Percentiles rank a stretch among this genome's conserved stretches.
These are phyloP conservation scores for Drosophila quinaria DNA, from an alignment of 2,888 invertebrate genomes.

Conservation along the genomic window DNA sequence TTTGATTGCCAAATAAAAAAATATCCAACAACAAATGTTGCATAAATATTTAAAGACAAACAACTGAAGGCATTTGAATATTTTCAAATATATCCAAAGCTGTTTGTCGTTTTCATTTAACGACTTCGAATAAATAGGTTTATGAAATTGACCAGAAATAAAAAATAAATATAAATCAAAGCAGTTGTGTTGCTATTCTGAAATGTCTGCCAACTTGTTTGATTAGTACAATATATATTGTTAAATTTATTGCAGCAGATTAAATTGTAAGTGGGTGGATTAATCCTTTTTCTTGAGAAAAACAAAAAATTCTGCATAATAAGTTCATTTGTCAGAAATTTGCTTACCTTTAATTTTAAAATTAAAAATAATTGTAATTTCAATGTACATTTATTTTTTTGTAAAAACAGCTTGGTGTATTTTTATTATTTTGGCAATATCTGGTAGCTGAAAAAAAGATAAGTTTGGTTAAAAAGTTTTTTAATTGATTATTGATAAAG, in stretches of 20 bases:
- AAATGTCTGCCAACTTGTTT: conserved; percentile 45
- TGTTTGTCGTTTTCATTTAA: conserved; percentile 27
- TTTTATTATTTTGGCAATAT: not conserved
- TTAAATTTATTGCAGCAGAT: conserved; percentile 33
- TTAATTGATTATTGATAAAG: not conserved
- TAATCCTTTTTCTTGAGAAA: conserved; percentile 17
- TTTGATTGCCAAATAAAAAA: conserved; percentile 51
- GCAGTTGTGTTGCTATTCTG: conserved; percentile 20
- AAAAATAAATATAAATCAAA: conserved; percentile 54
- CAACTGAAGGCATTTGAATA: conserved; percentile 27
- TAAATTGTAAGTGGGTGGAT: conserved; percentile 30
- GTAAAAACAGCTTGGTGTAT: not conserved
- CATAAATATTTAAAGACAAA: conserved; percentile 36
- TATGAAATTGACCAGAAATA: conserved; percentile 21
- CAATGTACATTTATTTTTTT: no score
- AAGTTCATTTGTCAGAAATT: not conserved
- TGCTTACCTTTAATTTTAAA: no score
- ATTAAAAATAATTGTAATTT: no score
- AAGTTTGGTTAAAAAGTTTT: not conserved
- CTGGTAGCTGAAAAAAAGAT: conserved; percentile 3
- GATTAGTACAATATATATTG: conserved; percentile 16
- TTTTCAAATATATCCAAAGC: conserved; percentile 8
- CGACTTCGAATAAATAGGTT: conserved; percentile 38
- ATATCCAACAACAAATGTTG: conserved; percentile 27
- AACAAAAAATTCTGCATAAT: not conserved